phyloP scores from a whole-genome alignment of 2,888 invertebrate species.

The Patella pellucida region DNA sequence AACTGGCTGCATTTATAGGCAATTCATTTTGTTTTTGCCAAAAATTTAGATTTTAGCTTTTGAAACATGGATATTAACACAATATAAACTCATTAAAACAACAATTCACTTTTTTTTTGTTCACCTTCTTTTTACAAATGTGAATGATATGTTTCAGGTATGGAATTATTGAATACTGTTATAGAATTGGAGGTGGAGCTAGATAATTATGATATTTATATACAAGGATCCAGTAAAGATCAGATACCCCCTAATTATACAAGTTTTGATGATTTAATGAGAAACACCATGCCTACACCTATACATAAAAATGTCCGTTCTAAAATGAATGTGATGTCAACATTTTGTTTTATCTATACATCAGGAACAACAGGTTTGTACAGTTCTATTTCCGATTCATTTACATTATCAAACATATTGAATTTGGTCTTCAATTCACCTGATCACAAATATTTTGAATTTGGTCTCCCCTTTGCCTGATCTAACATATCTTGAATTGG shows the following conservation, averaged over 20 bases:
- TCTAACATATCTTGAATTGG: too few relatives aligned
- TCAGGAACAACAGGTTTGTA: conserved; percentile 74
- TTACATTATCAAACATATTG: not conserved
- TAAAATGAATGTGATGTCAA: conserved; percentile 42
- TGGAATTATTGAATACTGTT: conserved; percentile 47
- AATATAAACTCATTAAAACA: too few relatives aligned
- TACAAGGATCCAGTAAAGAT: conserved; percentile 35
- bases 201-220: conserved; percentile 40
- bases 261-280: conserved; percentile 45
- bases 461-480: too few relatives aligned
- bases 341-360: conserved; percentile 92
- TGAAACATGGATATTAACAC: too few relatives aligned
- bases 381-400: not conserved
- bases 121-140: too few relatives aligned
- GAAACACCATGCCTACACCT: conserved; percentile 33
- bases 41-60: too few relatives aligned
- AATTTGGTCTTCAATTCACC: too few relatives aligned
- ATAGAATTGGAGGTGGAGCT: conserved; percentile 47
- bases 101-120: too few relatives aligned
- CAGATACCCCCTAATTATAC: conserved; percentile 40
- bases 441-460: too few relatives aligned
- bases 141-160: conserved; percentile 38
- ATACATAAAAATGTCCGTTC: conserved; percentile 36
- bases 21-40: too few relatives aligned
- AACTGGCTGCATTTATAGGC: too few relatives aligned